Percentiles rank a stretch among this genome's conserved stretches.
phyloP scores from a whole-genome alignment of 2,113 vertebrate species.

The Oenanthe melanoleuca region DNA sequence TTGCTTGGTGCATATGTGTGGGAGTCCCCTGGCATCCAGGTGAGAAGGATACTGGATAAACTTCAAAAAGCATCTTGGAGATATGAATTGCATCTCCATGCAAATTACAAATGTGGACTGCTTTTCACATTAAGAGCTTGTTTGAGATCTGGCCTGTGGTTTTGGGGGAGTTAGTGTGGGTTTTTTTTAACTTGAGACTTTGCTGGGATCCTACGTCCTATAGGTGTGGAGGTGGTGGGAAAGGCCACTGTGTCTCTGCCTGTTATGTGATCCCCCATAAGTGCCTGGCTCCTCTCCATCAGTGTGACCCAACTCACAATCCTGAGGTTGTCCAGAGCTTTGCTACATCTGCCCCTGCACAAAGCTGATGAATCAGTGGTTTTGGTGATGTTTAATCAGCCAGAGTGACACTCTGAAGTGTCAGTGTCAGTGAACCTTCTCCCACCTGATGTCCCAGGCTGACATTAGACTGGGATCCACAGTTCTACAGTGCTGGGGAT shows the following conservation, averaged over 20 bases:
- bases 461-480: accelerated
- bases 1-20: accelerated
- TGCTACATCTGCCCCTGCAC: background rate
- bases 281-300: background rate
- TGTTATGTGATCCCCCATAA: accelerated
- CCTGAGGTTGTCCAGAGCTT: background rate
- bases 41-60: background rate
- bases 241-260: background rate
- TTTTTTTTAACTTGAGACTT: background rate
- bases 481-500: background rate
- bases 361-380: accelerated
- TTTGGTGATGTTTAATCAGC: background rate
- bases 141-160: background rate
- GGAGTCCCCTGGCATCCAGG: accelerated
- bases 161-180: background rate
- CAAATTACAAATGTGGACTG: background rate
- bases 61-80: background rate
- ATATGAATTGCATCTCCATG: background rate
- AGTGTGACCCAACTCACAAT: background rate
- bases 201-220: background rate
- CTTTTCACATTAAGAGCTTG: background rate
- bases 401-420: background rate
- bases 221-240: accelerated
- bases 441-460: background rate
- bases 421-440: background rate